Evolutionary conservation across 2,797 vertebrate species (phyloP).

Genomic region (Cercopithecus diana): DNA sequence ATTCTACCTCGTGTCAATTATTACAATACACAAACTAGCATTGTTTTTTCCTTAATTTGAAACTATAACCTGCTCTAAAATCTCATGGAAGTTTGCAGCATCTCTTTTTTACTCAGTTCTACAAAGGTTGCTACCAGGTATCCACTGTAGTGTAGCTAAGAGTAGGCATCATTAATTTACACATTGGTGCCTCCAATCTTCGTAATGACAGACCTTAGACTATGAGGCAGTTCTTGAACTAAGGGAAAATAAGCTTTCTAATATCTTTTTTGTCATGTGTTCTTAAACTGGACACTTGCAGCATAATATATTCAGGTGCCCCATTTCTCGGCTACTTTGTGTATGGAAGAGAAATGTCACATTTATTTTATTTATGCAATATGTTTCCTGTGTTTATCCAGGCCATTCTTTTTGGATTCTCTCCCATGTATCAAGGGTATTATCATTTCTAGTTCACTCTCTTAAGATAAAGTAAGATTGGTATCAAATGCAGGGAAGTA

Average conservation of each 20-base stretch:
- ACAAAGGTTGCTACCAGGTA: neutral
- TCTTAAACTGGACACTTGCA: neutral
- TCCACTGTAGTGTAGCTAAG: neutral
- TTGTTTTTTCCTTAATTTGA: neutral
- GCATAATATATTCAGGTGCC: neutral
- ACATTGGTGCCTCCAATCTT: neutral
- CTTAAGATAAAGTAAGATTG: constrained; percentile 25
- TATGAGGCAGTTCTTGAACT: neutral
- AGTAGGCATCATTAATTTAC: neutral
- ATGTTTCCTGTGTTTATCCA: neutral
- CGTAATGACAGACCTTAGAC: neutral
- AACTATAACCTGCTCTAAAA: constrained; percentile 10
- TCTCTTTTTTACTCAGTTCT: neutral
- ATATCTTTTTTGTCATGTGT: neutral
- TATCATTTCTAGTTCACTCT: neutral
- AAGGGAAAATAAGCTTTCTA: neutral
- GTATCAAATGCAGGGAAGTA: neutral
- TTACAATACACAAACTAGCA: neutral
- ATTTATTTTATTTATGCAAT: neutral
- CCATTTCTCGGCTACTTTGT: neutral
- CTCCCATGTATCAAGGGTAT: neutral
- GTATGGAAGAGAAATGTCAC: neutral
- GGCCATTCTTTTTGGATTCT: constrained; percentile 25
- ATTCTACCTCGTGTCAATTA: neutral
- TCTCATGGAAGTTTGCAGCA: neutral